Percentiles rank a stretch among this genome's conserved stretches.
phyloP scores from a whole-genome alignment of 2,797 vertebrate genomes.

The Microchirus variegatus region DNA sequence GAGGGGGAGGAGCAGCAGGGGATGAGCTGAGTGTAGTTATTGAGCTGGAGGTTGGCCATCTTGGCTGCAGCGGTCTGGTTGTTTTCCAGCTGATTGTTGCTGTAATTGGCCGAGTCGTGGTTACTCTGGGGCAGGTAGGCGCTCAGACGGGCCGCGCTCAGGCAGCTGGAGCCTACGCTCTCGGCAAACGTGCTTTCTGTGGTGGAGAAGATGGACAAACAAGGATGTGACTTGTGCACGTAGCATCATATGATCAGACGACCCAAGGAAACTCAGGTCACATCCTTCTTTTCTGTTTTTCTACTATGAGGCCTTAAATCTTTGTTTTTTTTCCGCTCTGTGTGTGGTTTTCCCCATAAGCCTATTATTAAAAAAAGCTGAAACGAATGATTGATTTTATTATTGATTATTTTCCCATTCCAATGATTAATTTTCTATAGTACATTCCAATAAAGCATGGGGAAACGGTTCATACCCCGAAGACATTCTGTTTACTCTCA shows the following conservation, averaged over 20 bases:
- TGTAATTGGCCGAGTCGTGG: slow-evolving; percentile 98
- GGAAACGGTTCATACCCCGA: not conserved
- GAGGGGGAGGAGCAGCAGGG: slow-evolving; percentile 86
- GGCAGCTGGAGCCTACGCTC: slow-evolving; percentile 90
- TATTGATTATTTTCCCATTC: not conserved
- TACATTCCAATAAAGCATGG: too few relatives aligned
- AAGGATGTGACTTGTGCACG: slow-evolving; percentile 35
- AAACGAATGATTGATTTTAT: not conserved
- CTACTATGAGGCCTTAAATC: not conserved
- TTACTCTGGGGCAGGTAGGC: slow-evolving; percentile 94
- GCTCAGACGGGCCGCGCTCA: slow-evolving; percentile 91
- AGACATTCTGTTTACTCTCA: not conserved
- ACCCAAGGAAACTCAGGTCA: slow-evolving; percentile 2
- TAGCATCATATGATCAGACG: not conserved
- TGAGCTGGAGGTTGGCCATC: slow-evolving; percentile 92
- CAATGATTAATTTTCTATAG: not conserved
- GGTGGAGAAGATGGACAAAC: slow-evolving; percentile 32
- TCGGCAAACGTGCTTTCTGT: slow-evolving; percentile 96
- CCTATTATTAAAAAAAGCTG: not conserved
- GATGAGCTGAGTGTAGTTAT: slow-evolving; percentile 84
- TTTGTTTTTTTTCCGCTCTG: not conserved
- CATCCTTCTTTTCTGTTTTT: not conserved
- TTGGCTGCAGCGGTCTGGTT: slow-evolving; percentile 96
- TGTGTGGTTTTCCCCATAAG: not conserved
- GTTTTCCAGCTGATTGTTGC: slow-evolving; percentile 97